phyloP scores from a whole-genome alignment of 2,113 vertebrate species.

The Chloebia gouldiae region DNA sequence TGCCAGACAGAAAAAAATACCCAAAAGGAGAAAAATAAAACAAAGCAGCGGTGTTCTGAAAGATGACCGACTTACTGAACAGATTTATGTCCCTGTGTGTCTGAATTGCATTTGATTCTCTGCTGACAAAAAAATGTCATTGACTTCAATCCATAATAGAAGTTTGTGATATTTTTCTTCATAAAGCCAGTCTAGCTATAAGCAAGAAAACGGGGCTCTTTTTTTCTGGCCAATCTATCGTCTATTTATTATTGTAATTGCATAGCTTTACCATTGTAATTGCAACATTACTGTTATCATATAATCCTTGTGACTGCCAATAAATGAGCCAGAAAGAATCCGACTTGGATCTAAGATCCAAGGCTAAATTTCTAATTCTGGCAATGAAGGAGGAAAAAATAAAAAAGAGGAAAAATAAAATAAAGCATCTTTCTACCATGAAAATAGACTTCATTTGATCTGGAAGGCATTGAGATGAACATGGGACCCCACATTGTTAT shows the following conservation, averaged over 20 bases:
- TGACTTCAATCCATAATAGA: slow-evolving; percentile 15
- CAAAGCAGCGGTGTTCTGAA: neutral
- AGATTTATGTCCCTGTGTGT: neutral
- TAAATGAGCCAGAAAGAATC: slow-evolving; percentile 16
- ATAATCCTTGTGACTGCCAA: slow-evolving; percentile 26
- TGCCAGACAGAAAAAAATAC: neutral
- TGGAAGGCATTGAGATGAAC: slow-evolving; percentile 4
- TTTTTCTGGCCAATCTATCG: neutral
- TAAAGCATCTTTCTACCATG: neutral
- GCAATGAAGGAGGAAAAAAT: neutral
- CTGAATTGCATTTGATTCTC: slow-evolving; percentile 26
- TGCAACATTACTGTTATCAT: slow-evolving; percentile 13
- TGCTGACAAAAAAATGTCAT: slow-evolving; percentile 24
- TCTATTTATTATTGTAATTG: slow-evolving; percentile 44
- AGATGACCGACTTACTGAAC: slow-evolving; percentile 3
- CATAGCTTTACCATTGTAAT: slow-evolving; percentile 41
- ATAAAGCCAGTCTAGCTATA: neutral
- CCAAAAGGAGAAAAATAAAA: neutral
- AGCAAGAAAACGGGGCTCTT: neutral
- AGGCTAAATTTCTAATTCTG: slow-evolving; percentile 9
- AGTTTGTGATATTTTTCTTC: slow-evolving; percentile 21
- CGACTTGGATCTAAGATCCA: neutral
- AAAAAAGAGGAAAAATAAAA: accelerated
- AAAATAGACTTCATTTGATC: slow-evolving; percentile 2
- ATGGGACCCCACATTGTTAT: neutral